These are phyloP conservation scores for Heliornis fulica DNA, from an alignment of 2,113 vertebrate genomes.

Conservation along the genomic window DNA sequence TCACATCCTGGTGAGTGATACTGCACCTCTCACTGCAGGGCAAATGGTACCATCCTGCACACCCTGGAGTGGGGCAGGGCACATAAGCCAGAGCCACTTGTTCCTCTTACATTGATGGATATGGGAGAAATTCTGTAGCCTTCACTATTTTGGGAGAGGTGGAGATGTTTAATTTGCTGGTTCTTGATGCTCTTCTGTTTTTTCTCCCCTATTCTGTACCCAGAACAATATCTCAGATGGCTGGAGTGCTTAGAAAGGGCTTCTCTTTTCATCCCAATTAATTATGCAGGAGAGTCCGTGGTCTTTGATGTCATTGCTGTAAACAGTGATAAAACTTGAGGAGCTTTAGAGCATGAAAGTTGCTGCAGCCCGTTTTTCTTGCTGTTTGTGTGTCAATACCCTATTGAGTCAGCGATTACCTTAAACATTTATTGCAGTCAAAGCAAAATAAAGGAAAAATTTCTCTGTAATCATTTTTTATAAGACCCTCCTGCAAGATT, in stretches of 20 bases:
- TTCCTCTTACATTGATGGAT: neutral
- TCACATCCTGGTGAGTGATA: neutral
- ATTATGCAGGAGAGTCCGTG: neutral
- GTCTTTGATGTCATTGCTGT: slow-evolving; percentile 16
- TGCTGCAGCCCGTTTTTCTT: neutral
- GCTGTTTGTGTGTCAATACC: neutral
- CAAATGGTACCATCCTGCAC: neutral
- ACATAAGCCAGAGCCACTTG: neutral
- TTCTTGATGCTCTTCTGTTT: neutral
- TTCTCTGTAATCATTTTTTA: neutral
- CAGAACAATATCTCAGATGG: neutral
- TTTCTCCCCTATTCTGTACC: neutral
- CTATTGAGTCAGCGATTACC: neutral
- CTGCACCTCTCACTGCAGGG: accelerated
- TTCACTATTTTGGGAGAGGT: neutral
- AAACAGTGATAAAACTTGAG: slow-evolving; percentile 30
- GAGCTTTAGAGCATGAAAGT: neutral
- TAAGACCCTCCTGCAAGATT: neutral
- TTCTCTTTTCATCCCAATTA: neutral
- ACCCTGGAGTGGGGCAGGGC: accelerated
- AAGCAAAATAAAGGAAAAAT: neutral
- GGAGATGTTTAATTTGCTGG: neutral
- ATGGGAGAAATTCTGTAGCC: neutral
- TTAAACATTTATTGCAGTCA: neutral
- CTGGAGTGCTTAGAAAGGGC: neutral